These are phyloP conservation scores for Cactoblastis cactorum DNA, from an alignment of 2,888 invertebrate species.

Conservation along the genomic window DNA sequence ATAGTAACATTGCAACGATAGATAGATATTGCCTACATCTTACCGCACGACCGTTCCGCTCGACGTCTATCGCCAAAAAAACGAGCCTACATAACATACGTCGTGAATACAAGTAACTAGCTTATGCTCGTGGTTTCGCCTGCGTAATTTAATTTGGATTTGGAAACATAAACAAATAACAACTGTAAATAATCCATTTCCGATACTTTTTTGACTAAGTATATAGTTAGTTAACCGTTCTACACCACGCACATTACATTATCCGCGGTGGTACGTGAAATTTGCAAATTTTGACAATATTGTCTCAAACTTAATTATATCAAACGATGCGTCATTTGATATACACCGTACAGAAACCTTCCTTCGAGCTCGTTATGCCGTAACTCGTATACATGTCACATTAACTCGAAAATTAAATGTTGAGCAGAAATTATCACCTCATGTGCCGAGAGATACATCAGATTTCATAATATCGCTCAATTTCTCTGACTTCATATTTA, in stretches of 20 bases:
- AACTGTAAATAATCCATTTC: no score
- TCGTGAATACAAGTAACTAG: no score
- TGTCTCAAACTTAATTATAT: background rate
- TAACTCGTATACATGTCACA: conserved; percentile 1
- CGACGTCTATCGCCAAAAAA: no score
- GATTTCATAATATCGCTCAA: conserved; percentile 4
- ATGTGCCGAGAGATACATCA: background rate
- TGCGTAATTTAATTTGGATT: no score
- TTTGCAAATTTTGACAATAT: background rate
- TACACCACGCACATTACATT: background rate
- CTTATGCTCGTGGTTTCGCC: no score
- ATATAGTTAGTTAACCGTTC: no score
- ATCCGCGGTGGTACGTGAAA: background rate
- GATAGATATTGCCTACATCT: no score
- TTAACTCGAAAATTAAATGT: conserved; percentile 2
- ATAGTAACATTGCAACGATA: no score
- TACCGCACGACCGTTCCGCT: no score
- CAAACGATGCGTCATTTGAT: conserved; percentile 1
- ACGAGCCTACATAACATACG: no score
- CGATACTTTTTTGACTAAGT: no score
- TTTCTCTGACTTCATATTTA: conserved; percentile 18
- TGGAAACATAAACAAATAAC: no score
- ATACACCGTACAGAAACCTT: background rate
- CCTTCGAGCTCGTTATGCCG: background rate
- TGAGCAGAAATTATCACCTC: conserved; percentile 4